Base-by-base conservation (phyloP, 2,113 vertebrate genomes). In the Anoplopoma fimbria region DNA sequence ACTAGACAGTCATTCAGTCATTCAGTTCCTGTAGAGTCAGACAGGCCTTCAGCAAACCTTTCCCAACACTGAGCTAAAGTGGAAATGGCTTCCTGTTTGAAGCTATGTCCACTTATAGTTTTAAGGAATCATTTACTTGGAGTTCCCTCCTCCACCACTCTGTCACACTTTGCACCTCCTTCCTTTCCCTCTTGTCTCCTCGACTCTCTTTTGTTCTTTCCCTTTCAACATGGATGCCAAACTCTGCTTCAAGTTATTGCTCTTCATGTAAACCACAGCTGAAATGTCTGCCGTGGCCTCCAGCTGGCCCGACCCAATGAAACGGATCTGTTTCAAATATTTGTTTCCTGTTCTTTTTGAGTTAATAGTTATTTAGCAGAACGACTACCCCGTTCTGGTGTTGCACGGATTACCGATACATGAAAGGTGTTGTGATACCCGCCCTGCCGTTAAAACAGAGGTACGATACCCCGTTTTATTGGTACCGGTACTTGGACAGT, bases 91-190 rank as follows among this genome's bases (percentile, higher is more conserved):
- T 88, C 83, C 88, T 82, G 67, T 58, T 77, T 69, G 86, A 27
- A 27, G 53, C 53, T 10, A 27, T 55, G 53, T 57, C 53, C 53
- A 57, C 53, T 57, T 57, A 6, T 25, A 21, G 25, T 77, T 82
- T 90, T 90, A 83, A 83, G 69, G 82, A 92, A 90, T 93, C 65
- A 88, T 92, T 90, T 89, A 91, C 88, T 86, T 49, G 23, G 57
- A 64, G 77, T 31, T 23, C 49, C 75, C 67, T 79, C 75, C 84
- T 78, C 82, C 33, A 75, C 81, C 81, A 75, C 60, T 89, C 67
- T 82, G 80, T 77, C 79, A 71, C 84, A 80, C 83, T 86, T 85
- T 78, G 42, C 77, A 82, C 69, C 74, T 84, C 70, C 69, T 82
- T 69, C 49, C 53, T 69, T 29, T 31, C 36, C 21, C 60, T 60